Base-by-base conservation (phyloP, 2,888 invertebrate genomes). In the Ennomos fuscantarius region DNA sequence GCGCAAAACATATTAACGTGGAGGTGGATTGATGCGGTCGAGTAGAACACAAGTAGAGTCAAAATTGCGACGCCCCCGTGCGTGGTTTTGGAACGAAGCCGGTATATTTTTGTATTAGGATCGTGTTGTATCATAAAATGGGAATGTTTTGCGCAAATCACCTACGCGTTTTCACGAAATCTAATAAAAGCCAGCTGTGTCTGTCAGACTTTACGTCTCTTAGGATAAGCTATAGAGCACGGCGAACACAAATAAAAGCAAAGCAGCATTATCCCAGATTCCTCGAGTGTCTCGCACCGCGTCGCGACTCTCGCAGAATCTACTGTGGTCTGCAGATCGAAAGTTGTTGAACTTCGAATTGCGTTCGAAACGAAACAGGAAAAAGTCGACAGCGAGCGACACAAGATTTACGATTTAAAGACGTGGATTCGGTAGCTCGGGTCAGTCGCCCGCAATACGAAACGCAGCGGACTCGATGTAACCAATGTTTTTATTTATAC, bases 361-460 rank as follows among this genome's bases (percentile, higher is more conserved):
- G 69, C 72, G 76, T 78, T 73, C 56, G 63, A 68, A 69, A 67
- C 68, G 69, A 73, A 76, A 78, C 78, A 81, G 79, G 79, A 81
- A 81, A 81, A 68, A 55, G 75, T 71, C 74, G 78, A 78, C 76
- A 74, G 70, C 57, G 66, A 72, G 72, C 74, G 72, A 68, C 73
- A 47, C 54, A 63, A 78, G 84, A 84, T 86, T 86, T 83, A 84
- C 80, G 81, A 77, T 57, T 57, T n/a, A 44, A 15, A 52, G 47
- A 48, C 37, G 51, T 10, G 71, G 70, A 73, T 73, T 74, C 79
- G 73, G 79, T 77, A 75, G 78, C 76, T 63, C 66, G 70, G 79
- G 81, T 82, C 84, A 80, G 65, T 82, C 76, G 74, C 78, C 84
- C 73, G 72, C 65, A 71, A 69, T 73, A 72, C 74, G 74, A 82